Evolutionary conservation across 2,797 vertebrate genomes (phyloP).

Genomic region (Micrastur ruficollis): DNA sequence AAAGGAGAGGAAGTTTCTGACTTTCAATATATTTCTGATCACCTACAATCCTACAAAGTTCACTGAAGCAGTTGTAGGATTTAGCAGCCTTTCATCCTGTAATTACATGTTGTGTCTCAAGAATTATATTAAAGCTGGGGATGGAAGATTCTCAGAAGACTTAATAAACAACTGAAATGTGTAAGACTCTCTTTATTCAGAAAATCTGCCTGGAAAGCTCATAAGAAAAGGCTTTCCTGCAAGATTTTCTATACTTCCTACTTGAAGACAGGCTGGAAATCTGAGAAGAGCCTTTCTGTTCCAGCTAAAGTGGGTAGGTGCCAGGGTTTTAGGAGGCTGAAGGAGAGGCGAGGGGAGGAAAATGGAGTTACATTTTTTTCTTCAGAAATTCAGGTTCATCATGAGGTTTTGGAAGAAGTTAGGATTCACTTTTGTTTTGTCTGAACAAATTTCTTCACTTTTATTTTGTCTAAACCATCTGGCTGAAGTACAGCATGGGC

Average conservation of each 20-base stretch:
- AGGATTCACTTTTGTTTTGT: slow-evolving; percentile 5
- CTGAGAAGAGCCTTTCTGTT: slow-evolving; percentile 36
- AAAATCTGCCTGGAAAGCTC: slow-evolving; percentile 61
- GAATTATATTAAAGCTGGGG: background rate
- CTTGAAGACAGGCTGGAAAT: slow-evolving; percentile 49
- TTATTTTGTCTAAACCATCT: slow-evolving; percentile 31
- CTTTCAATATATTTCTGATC: background rate
- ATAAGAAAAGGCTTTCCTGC: slow-evolving; percentile 59
- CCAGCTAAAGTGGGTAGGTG: slow-evolving; percentile 11
- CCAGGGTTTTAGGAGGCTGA: slow-evolving; percentile 33
- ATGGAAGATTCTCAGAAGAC: background rate
- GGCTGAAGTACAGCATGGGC: background rate
- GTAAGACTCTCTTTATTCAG: slow-evolving; percentile 29
- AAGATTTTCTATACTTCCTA: slow-evolving; percentile 60
- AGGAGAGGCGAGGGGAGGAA: background rate
- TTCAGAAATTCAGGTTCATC: background rate
- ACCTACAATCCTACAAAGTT: background rate
- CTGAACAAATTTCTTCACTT: slow-evolving; percentile 5
- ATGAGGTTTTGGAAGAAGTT: background rate
- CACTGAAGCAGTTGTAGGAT: background rate
- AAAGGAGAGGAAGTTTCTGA: background rate
- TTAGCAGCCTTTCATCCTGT: slow-evolving; percentile 16
- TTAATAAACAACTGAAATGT: background rate
- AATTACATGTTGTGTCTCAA: background rate
- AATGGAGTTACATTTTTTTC: background rate